These are phyloP conservation scores for Neostethus bicornis DNA, from an alignment of 2,797 vertebrate genomes.

Conservation along the genomic window DNA sequence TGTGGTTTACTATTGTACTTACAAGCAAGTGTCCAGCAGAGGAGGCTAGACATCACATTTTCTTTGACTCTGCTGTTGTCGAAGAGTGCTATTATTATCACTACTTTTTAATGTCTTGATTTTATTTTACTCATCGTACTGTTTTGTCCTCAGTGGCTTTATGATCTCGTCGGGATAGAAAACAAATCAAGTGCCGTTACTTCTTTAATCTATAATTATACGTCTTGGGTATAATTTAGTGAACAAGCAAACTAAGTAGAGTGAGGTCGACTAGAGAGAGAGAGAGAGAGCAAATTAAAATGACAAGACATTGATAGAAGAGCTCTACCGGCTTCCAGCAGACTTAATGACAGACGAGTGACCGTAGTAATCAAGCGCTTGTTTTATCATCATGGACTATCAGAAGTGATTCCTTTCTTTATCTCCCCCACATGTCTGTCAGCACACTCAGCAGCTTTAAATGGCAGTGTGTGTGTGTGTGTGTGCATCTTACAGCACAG, in stretches of 20 bases:
- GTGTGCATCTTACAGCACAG: slow-evolving; percentile 59
- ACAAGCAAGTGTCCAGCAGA: slow-evolving; percentile 54
- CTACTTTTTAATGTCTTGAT: not conserved
- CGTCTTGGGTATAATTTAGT: not conserved
- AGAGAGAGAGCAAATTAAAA: slow-evolving; percentile 1
- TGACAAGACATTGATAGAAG: slow-evolving; percentile 7
- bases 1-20: too few species aligned
- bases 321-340: not conserved
- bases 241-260: slow-evolving; percentile 4
- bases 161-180: not conserved
- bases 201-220: not conserved
- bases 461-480: slow-evolving; percentile 72
- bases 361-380: slow-evolving; percentile 32
- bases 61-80: slow-evolving; percentile 15
- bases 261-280: slow-evolving; percentile 3
- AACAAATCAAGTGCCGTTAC: not conserved
- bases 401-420: slow-evolving; percentile 35
- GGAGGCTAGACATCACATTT: slow-evolving; percentile 44
- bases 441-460: slow-evolving; percentile 70
- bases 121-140: too few species aligned
- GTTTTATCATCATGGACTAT: slow-evolving; percentile 32
- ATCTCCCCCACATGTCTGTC: slow-evolving; percentile 53
- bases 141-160: slow-evolving; percentile 3
- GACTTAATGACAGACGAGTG: slow-evolving; percentile 31
- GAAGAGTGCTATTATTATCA: slow-evolving; percentile 12